Evolutionary conservation across 2,113 vertebrate species (phyloP).

Genomic region (Peromyscus californicus): DNA sequence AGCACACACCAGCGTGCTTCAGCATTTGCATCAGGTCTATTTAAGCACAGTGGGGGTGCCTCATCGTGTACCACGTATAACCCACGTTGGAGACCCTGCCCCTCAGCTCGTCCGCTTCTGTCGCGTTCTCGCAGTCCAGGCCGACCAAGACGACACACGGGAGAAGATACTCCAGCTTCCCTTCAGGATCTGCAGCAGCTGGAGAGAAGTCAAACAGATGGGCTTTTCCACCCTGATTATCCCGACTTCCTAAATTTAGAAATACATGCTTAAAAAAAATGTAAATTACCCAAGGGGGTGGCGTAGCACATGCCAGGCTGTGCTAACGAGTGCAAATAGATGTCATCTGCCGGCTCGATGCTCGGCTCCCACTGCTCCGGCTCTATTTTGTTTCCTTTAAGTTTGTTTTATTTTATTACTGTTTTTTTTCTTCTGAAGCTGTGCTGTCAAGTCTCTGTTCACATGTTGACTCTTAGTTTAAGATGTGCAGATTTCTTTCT

Average conservation of each 20-base stretch:
- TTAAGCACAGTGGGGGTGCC: background rate
- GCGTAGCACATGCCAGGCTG: conserved; percentile 89
- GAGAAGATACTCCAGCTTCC: conserved; percentile 87
- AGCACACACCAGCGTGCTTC: background rate
- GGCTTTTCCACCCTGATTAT: conserved; percentile 93
- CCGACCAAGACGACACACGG: conserved; percentile 79
- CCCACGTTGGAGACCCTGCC: background rate
- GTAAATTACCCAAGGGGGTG: conserved; percentile 91
- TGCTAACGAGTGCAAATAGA: conserved; percentile 90
- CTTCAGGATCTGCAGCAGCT: conserved; percentile 89
- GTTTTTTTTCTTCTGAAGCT: conserved; percentile 8
- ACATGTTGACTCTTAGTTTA: conserved; percentile 34
- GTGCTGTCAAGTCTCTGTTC: conserved; percentile 33
- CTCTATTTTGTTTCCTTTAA: conserved; percentile 57
- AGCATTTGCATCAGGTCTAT: background rate
- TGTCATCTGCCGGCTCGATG: conserved; percentile 88
- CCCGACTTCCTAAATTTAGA: conserved; percentile 92
- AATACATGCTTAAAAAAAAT: conserved; percentile 88
- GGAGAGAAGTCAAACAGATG: conserved; percentile 91
- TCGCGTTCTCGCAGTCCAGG: conserved; percentile 62
- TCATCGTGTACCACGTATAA: background rate
- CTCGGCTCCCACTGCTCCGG: conserved; percentile 77
- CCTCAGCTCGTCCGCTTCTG: conserved; percentile 52
- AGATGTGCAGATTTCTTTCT: background rate
- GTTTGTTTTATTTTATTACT: conserved; percentile 61